Percentiles rank a stretch among this genome's conserved stretches.
Evolutionary conservation across 2,888 invertebrate species (phyloP).

Genomic region (Antitype chi): DNA sequence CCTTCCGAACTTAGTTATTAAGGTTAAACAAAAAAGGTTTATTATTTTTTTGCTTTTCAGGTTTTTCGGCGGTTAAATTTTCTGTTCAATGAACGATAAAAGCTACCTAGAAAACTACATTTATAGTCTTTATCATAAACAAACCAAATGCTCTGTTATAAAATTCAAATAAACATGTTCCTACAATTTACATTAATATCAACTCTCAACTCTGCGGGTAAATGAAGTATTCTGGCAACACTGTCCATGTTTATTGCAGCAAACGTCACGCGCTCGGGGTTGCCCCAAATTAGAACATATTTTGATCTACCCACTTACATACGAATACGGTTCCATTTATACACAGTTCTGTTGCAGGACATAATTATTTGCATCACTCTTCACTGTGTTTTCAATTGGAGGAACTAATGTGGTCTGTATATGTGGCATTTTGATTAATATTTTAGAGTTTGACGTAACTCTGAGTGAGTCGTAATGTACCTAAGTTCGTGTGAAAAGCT

Average conservation of each 20-base stretch:
- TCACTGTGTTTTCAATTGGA: no score
- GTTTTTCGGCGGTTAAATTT: no score
- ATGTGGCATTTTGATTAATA: not conserved
- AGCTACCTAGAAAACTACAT: no score
- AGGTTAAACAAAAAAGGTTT: no score
- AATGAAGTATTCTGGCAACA: constrained; percentile 35
- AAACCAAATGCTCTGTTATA: not conserved
- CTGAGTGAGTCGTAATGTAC: not conserved
- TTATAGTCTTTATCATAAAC: no score
- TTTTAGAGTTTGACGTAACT: not conserved
- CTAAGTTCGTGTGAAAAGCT: not conserved
- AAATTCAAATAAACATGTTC: constrained; percentile 24
- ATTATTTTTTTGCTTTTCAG: no score
- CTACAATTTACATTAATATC: constrained; percentile 23
- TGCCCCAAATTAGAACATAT: constrained; percentile 76
- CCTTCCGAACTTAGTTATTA: no score
- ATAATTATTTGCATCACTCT: no score
- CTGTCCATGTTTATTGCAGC: constrained; percentile 65
- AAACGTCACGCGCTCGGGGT: constrained; percentile 67
- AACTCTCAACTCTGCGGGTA: constrained; percentile 24
- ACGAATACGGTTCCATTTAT: constrained; percentile 40
- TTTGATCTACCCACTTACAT: constrained; percentile 67
- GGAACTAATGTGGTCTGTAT: no score
- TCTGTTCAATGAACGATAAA: not conserved
- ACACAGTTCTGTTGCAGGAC: constrained; percentile 5